Percentiles rank a stretch among this genome's conserved stretches.
These are phyloP conservation scores for Hafferia zeledoni DNA, from an alignment of 2,797 vertebrate genomes.

Conservation along the genomic window DNA sequence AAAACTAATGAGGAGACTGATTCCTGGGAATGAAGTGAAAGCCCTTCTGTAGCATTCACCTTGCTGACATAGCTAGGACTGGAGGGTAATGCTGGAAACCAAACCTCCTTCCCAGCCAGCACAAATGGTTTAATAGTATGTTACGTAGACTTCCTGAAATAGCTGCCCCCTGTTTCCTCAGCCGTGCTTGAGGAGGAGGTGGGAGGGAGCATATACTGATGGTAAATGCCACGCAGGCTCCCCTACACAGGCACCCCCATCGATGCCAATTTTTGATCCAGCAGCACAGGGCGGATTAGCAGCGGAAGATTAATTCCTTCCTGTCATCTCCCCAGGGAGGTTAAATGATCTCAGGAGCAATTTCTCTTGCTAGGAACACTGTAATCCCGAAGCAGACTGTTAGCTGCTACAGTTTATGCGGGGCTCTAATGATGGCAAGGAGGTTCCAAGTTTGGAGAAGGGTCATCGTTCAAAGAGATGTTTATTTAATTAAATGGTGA, in stretches of 20 bases:
- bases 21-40: neutral
- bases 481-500: conserved; percentile 45
- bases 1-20: neutral
- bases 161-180: conserved; percentile 37
- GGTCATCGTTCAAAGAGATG: conserved; percentile 26
- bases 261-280: conserved; percentile 67
- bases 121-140: neutral
- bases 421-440: conserved; percentile 45
- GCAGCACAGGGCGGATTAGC: conserved; percentile 69
- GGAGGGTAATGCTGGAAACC: neutral
- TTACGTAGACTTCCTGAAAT: conserved; percentile 31
- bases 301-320: conserved; percentile 78
- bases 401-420: conserved; percentile 49
- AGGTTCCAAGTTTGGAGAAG: conserved; percentile 52
- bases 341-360: conserved; percentile 77
- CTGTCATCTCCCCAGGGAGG: conserved; percentile 75
- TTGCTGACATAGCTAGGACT: neutral
- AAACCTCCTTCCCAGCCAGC: conserved; percentile 4
- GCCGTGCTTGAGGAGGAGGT: neutral
- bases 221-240: conserved; percentile 54
- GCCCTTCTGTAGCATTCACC: neutral
- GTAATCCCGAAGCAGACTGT: conserved; percentile 57
- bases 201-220: neutral
- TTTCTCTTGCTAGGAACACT: conserved; percentile 70
- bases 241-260: conserved; percentile 15